Evolutionary conservation across 1,140 invertebrate species (phyloP).

Genomic region (Drosophila nannoptera): DNA sequence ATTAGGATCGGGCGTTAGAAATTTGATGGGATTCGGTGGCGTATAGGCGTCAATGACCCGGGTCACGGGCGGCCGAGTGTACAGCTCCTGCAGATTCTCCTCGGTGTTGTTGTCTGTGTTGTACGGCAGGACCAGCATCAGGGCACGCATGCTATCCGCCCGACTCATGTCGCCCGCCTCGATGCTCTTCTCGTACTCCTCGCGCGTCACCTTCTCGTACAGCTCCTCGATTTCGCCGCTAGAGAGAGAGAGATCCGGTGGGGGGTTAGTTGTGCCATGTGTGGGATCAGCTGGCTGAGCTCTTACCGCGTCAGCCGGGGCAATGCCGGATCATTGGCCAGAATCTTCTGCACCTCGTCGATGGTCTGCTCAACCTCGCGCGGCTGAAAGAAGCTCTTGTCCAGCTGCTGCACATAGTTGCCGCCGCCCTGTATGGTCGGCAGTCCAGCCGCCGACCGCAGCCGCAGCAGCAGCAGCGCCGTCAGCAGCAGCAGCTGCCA

Average conservation of each 20-base stretch:
- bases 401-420: constrained; percentile 62
- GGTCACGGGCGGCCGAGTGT: constrained; percentile 72
- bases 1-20: constrained; percentile 65
- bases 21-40: constrained; percentile 68
- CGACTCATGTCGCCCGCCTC: constrained; percentile 77
- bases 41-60: constrained; percentile 72
- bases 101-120: constrained; percentile 79
- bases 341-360: constrained; percentile 81
- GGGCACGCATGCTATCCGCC: constrained; percentile 80
- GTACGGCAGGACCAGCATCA: constrained; percentile 82
- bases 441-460: constrained; percentile 30
- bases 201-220: constrained; percentile 81
- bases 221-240: constrained; percentile 81
- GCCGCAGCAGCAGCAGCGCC: constrained; percentile 22
- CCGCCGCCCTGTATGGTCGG: constrained; percentile 51
- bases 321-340: constrained; percentile 80
- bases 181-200: constrained; percentile 78
- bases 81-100: constrained; percentile 77
- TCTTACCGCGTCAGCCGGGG: constrained; percentile 80
- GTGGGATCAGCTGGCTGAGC: not conserved
- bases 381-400: constrained; percentile 69
- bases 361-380: constrained; percentile 80
- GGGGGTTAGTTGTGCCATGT: too few relatives aligned
- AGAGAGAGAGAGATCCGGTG: too few relatives aligned
- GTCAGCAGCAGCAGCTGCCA: not conserved